Evolutionary conservation across 2,888 invertebrate species (phyloP), one percentile per base, ranked within the genome.

Genomic region (Catocala sponsa): DNA sequence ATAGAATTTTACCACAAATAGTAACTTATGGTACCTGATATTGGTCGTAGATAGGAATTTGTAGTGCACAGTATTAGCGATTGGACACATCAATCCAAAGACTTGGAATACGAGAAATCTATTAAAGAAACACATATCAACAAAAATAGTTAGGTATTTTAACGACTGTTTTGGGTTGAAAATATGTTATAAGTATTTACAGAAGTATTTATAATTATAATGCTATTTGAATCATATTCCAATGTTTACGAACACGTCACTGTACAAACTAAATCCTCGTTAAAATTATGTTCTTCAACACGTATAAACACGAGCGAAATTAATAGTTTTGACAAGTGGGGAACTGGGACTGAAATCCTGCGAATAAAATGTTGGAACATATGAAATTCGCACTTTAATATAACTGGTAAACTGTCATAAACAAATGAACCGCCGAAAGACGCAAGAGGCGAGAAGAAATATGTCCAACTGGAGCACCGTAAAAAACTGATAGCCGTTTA

Each of bases 401-500:
- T 42, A 47, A 48, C 48, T 59, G 49, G 12, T 61, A 56, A 61
- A 61, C n/a, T 56, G 47, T 60, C 15, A 47, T 25, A 47, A 47
- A 44, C 50, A 44, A 60, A 61, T 32, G 55, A 51, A 44, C 32
- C 13, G 60, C 41, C 54, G 51, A 61, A 61, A 60, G 41, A 65
- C 52, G 53, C 53, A 53, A 55, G 49, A 48, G 41, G 50, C 55
- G 51, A 53, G 46, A 63, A 47, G 55, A 50, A 50, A 59, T 59
- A 59, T 15, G 38, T 56, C 15, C 44, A 56, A 59, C 42, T 56
- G 54, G 42, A 73, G n/a, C 33, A 44, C 55, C 33, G 50, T 67
- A 62, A 70, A 79, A 78, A 74, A 53, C 54, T 57, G 65, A 76
- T 63, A 49, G 55, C 46, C 65, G 62, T 75, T 76, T 70, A 74